A percentile compares a stretch with the other conserved stretches of the same genome.
phyloP scores from a whole-genome alignment of 1,140 invertebrate species.

The Brachionus rubens region DNA sequence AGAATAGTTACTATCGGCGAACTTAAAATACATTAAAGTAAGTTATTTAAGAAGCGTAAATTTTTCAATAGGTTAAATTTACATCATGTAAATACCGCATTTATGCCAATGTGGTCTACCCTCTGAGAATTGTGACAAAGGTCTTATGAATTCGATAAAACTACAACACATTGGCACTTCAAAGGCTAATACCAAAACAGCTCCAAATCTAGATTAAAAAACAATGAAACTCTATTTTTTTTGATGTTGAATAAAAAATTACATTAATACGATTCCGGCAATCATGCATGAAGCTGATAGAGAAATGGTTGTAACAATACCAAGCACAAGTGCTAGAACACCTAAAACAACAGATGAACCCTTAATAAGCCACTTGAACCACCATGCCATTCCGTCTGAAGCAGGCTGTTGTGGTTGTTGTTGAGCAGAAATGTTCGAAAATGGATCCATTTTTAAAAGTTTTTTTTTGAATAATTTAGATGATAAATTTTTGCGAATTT shows the following conservation, averaged over 20 bases:
- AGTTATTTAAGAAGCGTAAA: not conserved
- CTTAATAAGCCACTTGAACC: slow-evolving; percentile 46
- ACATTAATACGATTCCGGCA: slow-evolving; percentile 34
- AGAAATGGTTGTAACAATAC: slow-evolving; percentile 27
- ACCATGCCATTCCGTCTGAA: slow-evolving; percentile 12
- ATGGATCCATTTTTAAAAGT: slow-evolving; percentile 31
- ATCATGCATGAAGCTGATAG: slow-evolving; percentile 23
- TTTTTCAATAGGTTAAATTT: not conserved
- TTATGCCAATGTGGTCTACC: slow-evolving; percentile 43
- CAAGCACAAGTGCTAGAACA: slow-evolving; percentile 10
- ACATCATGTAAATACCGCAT: slow-evolving; percentile 32
- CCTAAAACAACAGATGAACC: slow-evolving; percentile 32
- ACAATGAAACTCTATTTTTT: not conserved
- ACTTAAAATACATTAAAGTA: not conserved
- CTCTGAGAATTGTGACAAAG: slow-evolving; percentile 38
- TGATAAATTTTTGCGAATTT: too few species aligned
- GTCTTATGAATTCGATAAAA: slow-evolving; percentile 42
- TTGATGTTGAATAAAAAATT: not conserved
- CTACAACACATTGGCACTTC: slow-evolving; percentile 40
- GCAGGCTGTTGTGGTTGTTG: not conserved
- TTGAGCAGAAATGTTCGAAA: not conserved
- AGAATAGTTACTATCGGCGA: not conserved
- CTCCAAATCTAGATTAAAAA: slow-evolving; percentile 8
- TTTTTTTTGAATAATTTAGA: not conserved
- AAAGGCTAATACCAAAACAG: slow-evolving; percentile 13